Evolutionary conservation across 2,888 invertebrate species (phyloP).

Genomic region (Diarsia brunnea): DNA sequence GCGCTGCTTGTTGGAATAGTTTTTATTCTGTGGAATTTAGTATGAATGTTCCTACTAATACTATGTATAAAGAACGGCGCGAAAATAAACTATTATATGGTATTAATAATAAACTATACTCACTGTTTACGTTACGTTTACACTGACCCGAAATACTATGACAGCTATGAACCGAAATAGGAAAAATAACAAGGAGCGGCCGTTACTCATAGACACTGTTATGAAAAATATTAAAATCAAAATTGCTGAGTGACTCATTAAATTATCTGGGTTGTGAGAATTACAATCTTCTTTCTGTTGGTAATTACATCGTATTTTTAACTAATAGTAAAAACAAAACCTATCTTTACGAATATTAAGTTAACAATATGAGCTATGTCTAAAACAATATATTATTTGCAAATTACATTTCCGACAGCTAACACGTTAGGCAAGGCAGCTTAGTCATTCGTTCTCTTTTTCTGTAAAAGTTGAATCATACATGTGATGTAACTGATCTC

Average conservation of each 20-base stretch:
- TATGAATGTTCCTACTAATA: not conserved
- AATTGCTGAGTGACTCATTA: not conserved
- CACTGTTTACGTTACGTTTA: constrained; percentile 39
- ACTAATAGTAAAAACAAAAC: constrained; percentile 1
- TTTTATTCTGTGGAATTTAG: constrained; percentile 16
- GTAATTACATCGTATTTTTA: constrained; percentile 8
- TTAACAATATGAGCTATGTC: not conserved
- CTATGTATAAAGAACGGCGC: not conserved
- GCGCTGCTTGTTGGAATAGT: not conserved
- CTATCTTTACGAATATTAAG: not conserved
- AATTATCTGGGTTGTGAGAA: not conserved
- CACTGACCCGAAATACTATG: constrained; percentile 34
- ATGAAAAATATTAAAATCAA: constrained; percentile 9
- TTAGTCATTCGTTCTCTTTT: constrained; percentile 47
- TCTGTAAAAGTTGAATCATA: constrained; percentile 48
- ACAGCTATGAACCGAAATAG: constrained; percentile 25
- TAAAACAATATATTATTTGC: constrained; percentile 14
- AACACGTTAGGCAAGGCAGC: not conserved
- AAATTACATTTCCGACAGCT: constrained; percentile 9
- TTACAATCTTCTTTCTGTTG: not conserved
- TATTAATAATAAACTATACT: constrained; percentile 29
- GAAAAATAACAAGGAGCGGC: constrained; percentile 33
- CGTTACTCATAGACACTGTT: not conserved
- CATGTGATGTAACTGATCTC: constrained; percentile 30
- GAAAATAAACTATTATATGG: constrained; percentile 27